These are phyloP conservation scores for Chrysemys picta DNA, from an alignment of 2,113 vertebrate genomes.

Conservation along the genomic window DNA sequence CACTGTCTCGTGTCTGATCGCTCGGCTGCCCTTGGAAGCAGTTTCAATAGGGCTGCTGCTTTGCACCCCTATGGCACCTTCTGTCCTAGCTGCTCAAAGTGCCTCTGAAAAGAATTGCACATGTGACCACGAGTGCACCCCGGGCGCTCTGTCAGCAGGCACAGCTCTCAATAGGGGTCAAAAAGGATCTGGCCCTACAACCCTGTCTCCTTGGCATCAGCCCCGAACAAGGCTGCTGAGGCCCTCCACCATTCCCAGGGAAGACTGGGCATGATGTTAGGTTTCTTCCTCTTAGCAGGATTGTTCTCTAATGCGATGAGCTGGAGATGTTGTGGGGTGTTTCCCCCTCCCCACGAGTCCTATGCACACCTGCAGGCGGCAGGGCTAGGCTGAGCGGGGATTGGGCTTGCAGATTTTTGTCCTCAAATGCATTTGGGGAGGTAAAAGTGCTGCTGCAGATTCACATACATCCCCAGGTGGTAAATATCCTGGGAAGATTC, in stretches of 20 bases:
- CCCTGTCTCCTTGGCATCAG: background rate
- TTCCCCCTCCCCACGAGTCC: background rate
- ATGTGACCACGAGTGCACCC: no score
- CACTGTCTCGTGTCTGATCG: background rate
- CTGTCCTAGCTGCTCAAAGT: background rate
- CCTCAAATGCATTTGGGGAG: background rate
- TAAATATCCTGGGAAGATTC: background rate
- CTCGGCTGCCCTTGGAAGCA: background rate
- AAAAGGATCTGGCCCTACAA: background rate
- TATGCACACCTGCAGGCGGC: background rate
- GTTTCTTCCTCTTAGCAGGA: background rate
- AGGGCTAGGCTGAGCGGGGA: background rate
- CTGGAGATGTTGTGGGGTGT: background rate
- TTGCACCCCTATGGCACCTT: background rate
- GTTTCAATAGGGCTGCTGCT: background rate
- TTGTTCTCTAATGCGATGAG: background rate
- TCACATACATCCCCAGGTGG: background rate
- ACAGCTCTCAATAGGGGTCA: accelerated
- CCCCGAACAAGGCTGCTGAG: background rate
- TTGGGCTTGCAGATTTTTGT: background rate
- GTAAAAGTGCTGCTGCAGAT: background rate
- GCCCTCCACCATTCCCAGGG: background rate
- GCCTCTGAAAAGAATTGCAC: background rate
- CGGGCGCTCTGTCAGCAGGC: background rate
- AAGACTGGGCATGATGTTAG: background rate